phyloP scores from a whole-genome alignment of 2,888 invertebrate species.

The Silvanus unidentatus region DNA sequence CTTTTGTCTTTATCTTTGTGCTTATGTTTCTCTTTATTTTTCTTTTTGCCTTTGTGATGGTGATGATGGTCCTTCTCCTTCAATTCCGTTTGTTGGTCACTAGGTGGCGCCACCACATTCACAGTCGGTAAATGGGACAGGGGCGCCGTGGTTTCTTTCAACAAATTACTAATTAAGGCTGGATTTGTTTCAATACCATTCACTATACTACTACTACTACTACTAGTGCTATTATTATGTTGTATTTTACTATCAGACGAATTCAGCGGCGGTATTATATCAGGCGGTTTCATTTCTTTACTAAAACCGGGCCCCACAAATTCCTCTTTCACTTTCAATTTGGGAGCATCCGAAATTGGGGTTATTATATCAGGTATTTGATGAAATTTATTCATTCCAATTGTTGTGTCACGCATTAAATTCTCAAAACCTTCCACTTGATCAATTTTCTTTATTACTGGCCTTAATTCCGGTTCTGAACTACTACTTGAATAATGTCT shows the following conservation, averaged over 20 bases:
- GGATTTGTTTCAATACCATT: constrained; percentile 70
- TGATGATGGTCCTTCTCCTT: constrained; percentile 37
- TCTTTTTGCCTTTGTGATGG: constrained; percentile 53
- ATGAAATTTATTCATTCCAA: constrained; percentile 38
- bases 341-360: not conserved
- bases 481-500: constrained; percentile 42
- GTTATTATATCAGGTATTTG: constrained; percentile 33
- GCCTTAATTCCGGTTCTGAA: constrained; percentile 57
- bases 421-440: constrained; percentile 59
- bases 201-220: constrained; percentile 35
- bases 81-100: constrained; percentile 26
- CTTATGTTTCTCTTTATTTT: constrained; percentile 73
- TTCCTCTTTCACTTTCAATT: constrained; percentile 7
- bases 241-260: too few relatives aligned
- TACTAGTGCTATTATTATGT: constrained; percentile 16
- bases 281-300: constrained; percentile 47
- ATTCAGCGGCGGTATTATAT: constrained; percentile 44
- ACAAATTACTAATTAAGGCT: constrained; percentile 61
- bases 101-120: constrained; percentile 23
- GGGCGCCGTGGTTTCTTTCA: constrained; percentile 54
- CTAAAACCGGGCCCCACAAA: constrained; percentile 13
- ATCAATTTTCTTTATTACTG: constrained; percentile 58
- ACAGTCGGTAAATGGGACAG: constrained; percentile 36
- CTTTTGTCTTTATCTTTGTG: constrained; percentile 68
- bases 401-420: constrained; percentile 51